Evolutionary conservation across 2,888 invertebrate genomes (phyloP), one percentile per base, ranked within the genome.

Genomic region (Nudaria mundana): DNA sequence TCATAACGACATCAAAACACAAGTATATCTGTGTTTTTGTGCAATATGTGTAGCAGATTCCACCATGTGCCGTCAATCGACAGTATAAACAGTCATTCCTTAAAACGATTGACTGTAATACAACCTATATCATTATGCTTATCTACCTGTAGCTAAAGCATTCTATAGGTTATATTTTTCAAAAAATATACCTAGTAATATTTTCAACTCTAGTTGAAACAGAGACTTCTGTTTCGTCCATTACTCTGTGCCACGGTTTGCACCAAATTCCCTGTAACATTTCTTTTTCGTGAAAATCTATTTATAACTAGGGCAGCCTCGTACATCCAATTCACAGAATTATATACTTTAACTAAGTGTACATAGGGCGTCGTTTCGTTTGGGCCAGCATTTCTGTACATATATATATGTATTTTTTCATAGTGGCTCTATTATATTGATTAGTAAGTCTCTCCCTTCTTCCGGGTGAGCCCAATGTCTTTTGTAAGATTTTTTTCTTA

Each of bases 231-330:
- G 67, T 67, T 40, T 40, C 34, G 20, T 44, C 44, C 47, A 56
- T 51, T 81, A 67, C 76, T 73, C 86, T 87, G 71, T 59, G 69
- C 65, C 55, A 56, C 70, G 71, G 79, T 84, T 80, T 87, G 87
- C 87, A 86, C 81, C 85, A 77, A 82, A 86, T 84, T 81, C 87
- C 82, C 85, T 84, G 87, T 83, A 86, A 87, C 87, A 83, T 88
- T 88, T 88, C 87, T 88, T 88, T 87, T 87, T 86, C 87, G 88
- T 85, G 86, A 86, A 88, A 88, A 88, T 88, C 87, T 88, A 88
- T 88, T 88, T 88, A 88, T 88, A 88, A 88, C 84, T 87, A 87
- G 87, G 85, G 82, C 86, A 81, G 75, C 71, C 75, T 73, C 75
- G 76, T 64, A 65, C 63, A 65, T 50, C 61, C 56, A 44, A 47